A percentile compares a stretch with the other conserved stretches of the same genome.
Conservation (phyloP, 1,140 invertebrate species). For the Trigoniulus corallinus region DNA sequence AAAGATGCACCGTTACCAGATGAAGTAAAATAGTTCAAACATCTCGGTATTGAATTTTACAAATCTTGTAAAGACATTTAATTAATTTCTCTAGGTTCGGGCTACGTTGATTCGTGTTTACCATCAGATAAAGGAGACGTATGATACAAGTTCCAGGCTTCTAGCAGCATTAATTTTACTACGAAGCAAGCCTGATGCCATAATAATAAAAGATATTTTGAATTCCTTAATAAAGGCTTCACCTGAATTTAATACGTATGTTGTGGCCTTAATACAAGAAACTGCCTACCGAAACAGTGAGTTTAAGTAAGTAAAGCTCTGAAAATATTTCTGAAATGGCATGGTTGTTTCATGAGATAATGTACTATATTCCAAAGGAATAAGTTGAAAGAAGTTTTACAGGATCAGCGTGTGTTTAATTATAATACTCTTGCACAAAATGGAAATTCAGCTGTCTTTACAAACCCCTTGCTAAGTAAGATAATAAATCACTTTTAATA, state of each 20-base stretch:
- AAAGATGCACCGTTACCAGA: background rate
- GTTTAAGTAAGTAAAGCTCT: constrained; percentile 8
- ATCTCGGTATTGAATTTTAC: background rate
- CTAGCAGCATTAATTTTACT: background rate
- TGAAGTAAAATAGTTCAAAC: background rate
- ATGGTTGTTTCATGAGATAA: background rate
- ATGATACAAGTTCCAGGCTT: background rate
- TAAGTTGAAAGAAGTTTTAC: constrained; percentile 17
- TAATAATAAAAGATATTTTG: background rate
- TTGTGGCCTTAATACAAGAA: constrained; percentile 43
- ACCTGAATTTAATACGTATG: constrained; percentile 38
- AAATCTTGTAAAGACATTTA: background rate
- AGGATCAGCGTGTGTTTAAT: constrained; percentile 34
- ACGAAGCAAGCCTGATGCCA: background rate
- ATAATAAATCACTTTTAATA: background rate
- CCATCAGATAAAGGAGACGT: background rate
- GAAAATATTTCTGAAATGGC: constrained; percentile 1
- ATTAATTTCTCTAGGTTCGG: background rate
- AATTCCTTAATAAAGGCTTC: constrained; percentile 27
- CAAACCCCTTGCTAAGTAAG: constrained; percentile 31
- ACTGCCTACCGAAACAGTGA: constrained; percentile 26
- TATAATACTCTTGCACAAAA: constrained; percentile 45
- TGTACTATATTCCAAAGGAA: constrained; percentile 3
- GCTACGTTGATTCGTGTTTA: background rate
- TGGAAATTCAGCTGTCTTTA: constrained; percentile 53